Percentiles rank a stretch among this genome's conserved stretches.
Evolutionary conservation across 2,113 vertebrate genomes (phyloP).

Genomic region (Microcebus tavaratra): DNA sequence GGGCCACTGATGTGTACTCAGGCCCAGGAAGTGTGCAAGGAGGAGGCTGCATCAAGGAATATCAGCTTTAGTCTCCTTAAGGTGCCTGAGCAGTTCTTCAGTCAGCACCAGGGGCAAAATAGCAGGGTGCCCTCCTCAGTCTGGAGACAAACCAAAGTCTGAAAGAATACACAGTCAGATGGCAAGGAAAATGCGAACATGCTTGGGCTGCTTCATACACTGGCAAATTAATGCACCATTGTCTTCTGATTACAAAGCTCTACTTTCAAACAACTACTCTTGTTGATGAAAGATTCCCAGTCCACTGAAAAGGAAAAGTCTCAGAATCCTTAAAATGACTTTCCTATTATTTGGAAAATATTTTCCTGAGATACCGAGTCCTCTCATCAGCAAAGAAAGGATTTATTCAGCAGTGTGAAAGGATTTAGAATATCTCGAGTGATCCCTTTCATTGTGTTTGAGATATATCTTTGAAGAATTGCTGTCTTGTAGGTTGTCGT

Average conservation of each 20-base stretch:
- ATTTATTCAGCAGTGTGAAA: neutral
- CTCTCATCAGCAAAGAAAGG: neutral
- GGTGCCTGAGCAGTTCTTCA: neutral
- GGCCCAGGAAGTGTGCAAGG: neutral
- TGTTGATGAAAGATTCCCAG: neutral
- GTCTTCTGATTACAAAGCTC: neutral
- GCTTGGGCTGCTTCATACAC: neutral
- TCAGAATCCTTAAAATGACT: neutral
- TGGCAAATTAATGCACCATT: neutral
- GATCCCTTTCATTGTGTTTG: neutral
- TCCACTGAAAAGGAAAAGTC: neutral
- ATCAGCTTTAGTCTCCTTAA: neutral
- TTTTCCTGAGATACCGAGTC: neutral
- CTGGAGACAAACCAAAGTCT: neutral
- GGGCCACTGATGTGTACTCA: neutral
- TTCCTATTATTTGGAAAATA: slow-evolving; percentile 9
- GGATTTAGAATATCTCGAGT: neutral
- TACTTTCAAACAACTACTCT: neutral
- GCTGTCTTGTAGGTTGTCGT: neutral
- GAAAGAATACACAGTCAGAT: neutral
- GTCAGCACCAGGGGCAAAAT: neutral
- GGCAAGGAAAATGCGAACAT: neutral
- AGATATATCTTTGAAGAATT: neutral
- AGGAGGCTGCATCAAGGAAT: neutral
- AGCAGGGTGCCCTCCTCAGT: neutral